phyloP scores from a whole-genome alignment of 2,797 vertebrate genomes.

The Phalanger gymnotis region DNA sequence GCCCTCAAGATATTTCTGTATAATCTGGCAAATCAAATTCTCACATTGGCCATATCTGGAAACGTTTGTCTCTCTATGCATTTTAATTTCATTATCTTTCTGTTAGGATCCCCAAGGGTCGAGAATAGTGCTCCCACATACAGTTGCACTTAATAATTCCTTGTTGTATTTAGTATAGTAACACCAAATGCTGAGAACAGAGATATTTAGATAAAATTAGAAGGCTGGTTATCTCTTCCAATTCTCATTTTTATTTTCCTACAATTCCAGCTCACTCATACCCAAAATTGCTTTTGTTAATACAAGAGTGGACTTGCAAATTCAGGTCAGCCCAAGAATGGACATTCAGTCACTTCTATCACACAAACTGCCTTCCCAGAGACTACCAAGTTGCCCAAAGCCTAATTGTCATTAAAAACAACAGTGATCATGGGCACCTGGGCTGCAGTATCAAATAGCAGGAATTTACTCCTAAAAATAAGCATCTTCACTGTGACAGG shows the following conservation, averaged over 20 bases:
- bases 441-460: neutral
- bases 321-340: neutral
- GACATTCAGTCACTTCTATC: neutral
- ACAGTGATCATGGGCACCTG: neutral
- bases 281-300: neutral
- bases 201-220: neutral
- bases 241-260: neutral
- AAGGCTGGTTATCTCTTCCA: neutral
- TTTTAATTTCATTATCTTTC: neutral
- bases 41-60: neutral
- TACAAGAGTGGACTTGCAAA: neutral
- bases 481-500: neutral
- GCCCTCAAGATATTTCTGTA: neutral
- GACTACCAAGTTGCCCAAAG: neutral
- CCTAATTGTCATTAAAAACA: neutral
- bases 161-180: neutral
- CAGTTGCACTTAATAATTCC: neutral
- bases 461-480: neutral
- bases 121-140: neutral
- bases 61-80: neutral
- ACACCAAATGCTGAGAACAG: neutral
- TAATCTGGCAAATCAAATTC: neutral
- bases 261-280: neutral
- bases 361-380: neutral
- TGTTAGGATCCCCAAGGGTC: neutral